Conservation (phyloP, 2,113 vertebrate genomes). For the Tychaedon coryphoeus region DNA sequence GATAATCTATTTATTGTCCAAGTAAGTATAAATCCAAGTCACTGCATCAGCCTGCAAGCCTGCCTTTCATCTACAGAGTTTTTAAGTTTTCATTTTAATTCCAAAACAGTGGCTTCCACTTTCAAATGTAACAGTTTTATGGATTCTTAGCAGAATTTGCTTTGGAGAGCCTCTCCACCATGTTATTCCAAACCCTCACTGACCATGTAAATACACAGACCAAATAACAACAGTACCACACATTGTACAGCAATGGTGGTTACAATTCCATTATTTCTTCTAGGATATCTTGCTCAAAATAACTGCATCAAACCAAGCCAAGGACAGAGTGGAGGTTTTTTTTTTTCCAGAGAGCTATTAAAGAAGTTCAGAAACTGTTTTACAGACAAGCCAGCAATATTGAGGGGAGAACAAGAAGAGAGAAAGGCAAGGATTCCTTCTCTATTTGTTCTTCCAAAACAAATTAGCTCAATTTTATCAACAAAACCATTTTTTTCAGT, state of each 20-base stretch:
- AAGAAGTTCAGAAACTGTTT: not conserved
- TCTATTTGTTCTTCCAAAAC: not conserved
- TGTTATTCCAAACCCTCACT: not conserved
- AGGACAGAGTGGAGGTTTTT: not conserved
- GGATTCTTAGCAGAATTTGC: not conserved
- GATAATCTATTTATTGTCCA: not conserved
- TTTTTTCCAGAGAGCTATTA: not conserved
- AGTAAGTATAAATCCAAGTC: not conserved
- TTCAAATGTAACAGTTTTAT: not conserved
- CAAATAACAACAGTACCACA: not conserved
- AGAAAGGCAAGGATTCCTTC: not conserved
- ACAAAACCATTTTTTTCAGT: not conserved
- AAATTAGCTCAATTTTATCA: not conserved
- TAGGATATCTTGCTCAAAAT: not conserved
- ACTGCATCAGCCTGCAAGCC: not conserved
- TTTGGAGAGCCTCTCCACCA: not conserved
- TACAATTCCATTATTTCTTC: not conserved
- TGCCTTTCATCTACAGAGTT: not conserved
- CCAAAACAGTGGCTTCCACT: not conserved
- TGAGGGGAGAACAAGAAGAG: not conserved
- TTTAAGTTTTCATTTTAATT: not conserved
- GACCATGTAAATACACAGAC: not conserved
- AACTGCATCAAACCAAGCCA: not conserved
- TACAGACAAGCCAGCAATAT: not conserved
- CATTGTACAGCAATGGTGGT: rapidly evolving